phyloP scores from a whole-genome alignment of 2,888 invertebrate species.

The Abrostola triplasia region DNA sequence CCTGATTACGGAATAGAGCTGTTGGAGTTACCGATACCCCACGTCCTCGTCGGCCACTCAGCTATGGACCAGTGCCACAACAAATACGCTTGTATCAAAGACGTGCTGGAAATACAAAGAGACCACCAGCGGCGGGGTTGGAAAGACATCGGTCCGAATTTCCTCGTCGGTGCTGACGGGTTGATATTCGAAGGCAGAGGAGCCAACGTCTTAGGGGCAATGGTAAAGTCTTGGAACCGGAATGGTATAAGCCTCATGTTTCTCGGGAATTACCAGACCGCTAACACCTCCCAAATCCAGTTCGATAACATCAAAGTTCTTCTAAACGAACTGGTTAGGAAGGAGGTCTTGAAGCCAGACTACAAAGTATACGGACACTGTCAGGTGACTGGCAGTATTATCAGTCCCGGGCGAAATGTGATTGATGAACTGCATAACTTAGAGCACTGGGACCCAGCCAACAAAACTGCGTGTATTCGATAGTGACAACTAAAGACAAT shows the following conservation, averaged over 20 bases:
- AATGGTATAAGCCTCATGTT: conserved; percentile 76
- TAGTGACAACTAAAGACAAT: conserved; percentile 17
- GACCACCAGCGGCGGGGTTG: conserved; percentile 67
- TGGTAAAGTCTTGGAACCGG: conserved; percentile 70
- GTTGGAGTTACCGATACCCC: conserved; percentile 68
- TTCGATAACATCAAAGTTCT: conserved; percentile 70
- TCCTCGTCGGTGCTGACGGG: conserved; percentile 75
- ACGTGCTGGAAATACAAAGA: conserved; percentile 68
- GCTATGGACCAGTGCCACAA: conserved; percentile 66
- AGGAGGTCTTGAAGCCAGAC: conserved; percentile 62
- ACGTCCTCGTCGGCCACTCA: conserved; percentile 77
- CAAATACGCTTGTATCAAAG: conserved; percentile 68
- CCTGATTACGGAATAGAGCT: conserved; percentile 64
- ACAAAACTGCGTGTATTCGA: conserved; percentile 58
- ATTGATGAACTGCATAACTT: conserved; percentile 64
- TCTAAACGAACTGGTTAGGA: conserved; percentile 64
- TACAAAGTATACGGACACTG: conserved; percentile 73
- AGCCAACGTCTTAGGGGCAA: conserved; percentile 72
- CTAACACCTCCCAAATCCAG: conserved; percentile 62
- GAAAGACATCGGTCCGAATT: conserved; percentile 79
- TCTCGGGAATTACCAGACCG: conserved; percentile 71
- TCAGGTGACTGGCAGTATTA: conserved; percentile 65
- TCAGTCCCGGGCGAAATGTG: conserved; percentile 71
- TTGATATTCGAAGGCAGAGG: conserved; percentile 80
- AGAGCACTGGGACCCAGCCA: conserved; percentile 68